Evolutionary conservation across 1,140 invertebrate species (phyloP), one percentile per base, ranked within the genome.

Genomic region (Pissodes strobi): DNA sequence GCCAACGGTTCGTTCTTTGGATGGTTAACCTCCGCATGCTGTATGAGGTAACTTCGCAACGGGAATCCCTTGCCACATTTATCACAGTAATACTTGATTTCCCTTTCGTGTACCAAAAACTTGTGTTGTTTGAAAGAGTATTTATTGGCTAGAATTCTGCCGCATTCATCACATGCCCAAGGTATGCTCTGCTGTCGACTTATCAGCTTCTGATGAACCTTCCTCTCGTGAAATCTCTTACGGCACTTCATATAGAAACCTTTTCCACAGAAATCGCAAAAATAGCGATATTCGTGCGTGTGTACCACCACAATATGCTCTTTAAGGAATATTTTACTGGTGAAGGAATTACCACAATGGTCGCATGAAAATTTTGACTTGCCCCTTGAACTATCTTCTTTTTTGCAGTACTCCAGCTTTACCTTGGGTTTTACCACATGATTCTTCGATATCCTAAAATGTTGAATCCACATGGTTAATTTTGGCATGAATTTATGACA

Each of bases 1-100:
- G 18, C 9, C 8, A 65, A 41, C 0, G 25, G 63, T 21, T 62
- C 37, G 4, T 12, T 46, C n/a, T 13, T 43, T 13, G 41, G 13
- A 34, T 65, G 63, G 27, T 65, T 49, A 1, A 65, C 63, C 12
- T 46, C 19, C 4, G 8, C 19, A 25, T 65, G 63, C 30, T 65
- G 63, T 8, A 37, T 13, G 0, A 65, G 43, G 19, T 65, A 65
- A 17, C 46, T 59, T 2, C 49, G n/a, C 21, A 59, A 23, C 2
- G 63, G 55, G 25, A 65, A 65, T 23, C 63, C 55, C 43, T 65
- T 65, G 13, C 63, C 63, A 23, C 63, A 65, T 23, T 58, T 51
- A 37, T 65, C 63, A 45, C 63, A 65, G 25, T 45, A 65, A 25
- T 43, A 65, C 2, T 59, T 51, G 1, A 51, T 30, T n/a, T 39